Evolutionary conservation across 1,140 invertebrate species (phyloP).

Genomic region (Brachionus asplanchnoidis): DNA sequence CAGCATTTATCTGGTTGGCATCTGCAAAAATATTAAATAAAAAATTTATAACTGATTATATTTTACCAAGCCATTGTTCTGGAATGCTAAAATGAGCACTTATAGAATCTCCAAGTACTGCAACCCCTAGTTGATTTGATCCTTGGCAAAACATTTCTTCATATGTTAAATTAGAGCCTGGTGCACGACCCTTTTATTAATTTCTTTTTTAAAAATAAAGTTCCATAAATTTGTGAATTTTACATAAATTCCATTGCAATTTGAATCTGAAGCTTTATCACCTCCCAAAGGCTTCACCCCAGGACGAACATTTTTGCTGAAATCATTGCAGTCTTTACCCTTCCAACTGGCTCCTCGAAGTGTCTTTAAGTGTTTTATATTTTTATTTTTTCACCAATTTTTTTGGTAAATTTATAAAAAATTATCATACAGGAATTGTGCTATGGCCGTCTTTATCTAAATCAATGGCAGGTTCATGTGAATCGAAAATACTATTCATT

Average conservation of each 20-base stretch:
- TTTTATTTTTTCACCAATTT: too few species aligned
- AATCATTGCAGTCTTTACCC: slow-evolving; percentile 59
- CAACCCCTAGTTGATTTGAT: slow-evolving; percentile 52
- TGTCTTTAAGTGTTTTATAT: slow-evolving; percentile 45
- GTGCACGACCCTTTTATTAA: background rate
- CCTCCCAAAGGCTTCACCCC: slow-evolving; percentile 51
- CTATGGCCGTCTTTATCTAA: slow-evolving; percentile 51
- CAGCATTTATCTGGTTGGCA: slow-evolving; percentile 45
- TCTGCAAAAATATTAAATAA: background rate
- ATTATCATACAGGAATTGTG: slow-evolving; percentile 46
- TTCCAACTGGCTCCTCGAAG: slow-evolving; percentile 58
- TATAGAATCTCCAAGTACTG: slow-evolving; percentile 60
- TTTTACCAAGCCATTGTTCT: slow-evolving; percentile 56
- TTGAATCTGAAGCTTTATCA: slow-evolving; percentile 54
- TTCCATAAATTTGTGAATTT: background rate
- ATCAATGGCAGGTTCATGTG: slow-evolving; percentile 48
- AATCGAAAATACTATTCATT: slow-evolving; percentile 45
- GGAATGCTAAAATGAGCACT: slow-evolving; percentile 61
- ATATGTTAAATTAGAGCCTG: slow-evolving; percentile 46
- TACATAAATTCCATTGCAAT: slow-evolving; percentile 61
- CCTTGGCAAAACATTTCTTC: slow-evolving; percentile 56
- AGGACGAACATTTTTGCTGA: slow-evolving; percentile 52
- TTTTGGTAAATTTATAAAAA: background rate
- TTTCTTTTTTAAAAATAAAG: too few species aligned
- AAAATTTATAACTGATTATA: slow-evolving; percentile 43